A percentile compares a stretch with the other conserved stretches of the same genome.
Evolutionary conservation across 1,140 invertebrate genomes (phyloP).

Genomic region (Polypedilum vanderplanki): DNA sequence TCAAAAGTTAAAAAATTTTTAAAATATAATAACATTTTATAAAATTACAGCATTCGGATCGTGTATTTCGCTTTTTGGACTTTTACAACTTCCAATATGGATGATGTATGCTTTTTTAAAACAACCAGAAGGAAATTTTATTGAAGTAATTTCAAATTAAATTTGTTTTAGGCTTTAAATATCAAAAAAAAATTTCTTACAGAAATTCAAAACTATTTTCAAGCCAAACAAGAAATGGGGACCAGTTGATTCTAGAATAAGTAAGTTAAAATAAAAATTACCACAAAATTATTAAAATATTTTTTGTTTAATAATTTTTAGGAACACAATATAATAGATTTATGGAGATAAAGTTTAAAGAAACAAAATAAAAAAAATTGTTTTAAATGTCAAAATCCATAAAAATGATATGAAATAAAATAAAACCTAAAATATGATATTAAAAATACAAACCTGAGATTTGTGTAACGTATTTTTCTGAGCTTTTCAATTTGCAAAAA

Average conservation of each 20-base stretch:
- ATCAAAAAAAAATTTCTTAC: too few species aligned
- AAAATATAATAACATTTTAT: slow-evolving; percentile 4
- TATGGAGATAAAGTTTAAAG: too few species aligned
- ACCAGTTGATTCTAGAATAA: slow-evolving; percentile 36
- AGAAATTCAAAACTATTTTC: slow-evolving; percentile 47
- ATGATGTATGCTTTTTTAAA: slow-evolving; percentile 46
- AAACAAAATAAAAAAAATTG: too few species aligned
- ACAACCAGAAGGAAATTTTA: slow-evolving; percentile 38
- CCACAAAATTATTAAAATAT: neutral
- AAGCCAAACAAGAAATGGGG: slow-evolving; percentile 50
- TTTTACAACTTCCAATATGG: slow-evolving; percentile 53
- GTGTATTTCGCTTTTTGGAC: slow-evolving; percentile 49
- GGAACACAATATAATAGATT: too few species aligned
- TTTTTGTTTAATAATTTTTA: neutral
- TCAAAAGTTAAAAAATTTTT: slow-evolving; percentile 27
- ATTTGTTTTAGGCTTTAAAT: too few species aligned
- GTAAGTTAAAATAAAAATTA: neutral
- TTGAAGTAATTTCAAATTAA: neutral
- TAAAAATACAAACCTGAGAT: too few species aligned
- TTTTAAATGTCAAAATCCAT: too few species aligned
- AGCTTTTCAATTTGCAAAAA: too few species aligned
- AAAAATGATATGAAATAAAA: too few species aligned
- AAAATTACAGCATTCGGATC: slow-evolving; percentile 48
- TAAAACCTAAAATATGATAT: too few species aligned
- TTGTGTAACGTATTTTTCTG: too few species aligned